phyloP scores from a whole-genome alignment of 2,888 invertebrate genomes.

The Schizaphis graminum region DNA sequence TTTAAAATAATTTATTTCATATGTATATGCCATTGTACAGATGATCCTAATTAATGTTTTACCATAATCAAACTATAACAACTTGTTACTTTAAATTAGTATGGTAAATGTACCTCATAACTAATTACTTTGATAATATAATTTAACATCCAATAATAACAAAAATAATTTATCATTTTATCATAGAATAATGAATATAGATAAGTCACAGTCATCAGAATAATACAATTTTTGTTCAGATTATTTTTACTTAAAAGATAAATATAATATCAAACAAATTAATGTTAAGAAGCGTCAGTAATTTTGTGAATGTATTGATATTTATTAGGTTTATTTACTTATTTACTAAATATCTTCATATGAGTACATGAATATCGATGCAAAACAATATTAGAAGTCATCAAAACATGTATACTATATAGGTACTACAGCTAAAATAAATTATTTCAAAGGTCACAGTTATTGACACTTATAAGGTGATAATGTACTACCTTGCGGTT shows the following conservation, averaged over 20 bases:
- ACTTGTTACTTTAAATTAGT: not conserved
- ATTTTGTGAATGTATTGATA: not conserved
- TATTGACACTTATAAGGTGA: slow-evolving; percentile 53
- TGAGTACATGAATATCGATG: not conserved
- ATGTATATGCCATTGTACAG: not conserved
- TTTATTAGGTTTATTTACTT: not conserved
- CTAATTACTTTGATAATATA: not conserved
- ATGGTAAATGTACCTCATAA: not conserved
- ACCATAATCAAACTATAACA: not conserved
- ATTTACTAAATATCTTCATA: not conserved
- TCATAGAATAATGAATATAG: not conserved
- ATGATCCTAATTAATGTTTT: not conserved
- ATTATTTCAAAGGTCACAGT: slow-evolving; percentile 50
- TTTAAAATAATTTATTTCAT: not conserved
- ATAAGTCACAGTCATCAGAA: not conserved
- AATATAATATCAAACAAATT: not conserved
- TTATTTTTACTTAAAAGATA: not conserved
- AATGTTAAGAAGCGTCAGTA: not conserved
- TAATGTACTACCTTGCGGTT: slow-evolving; percentile 15
- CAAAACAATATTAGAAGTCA: not conserved
- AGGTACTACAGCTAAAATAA: slow-evolving; percentile 33
- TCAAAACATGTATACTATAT: not conserved
- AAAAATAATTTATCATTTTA: not conserved
- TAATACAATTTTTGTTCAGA: not conserved
- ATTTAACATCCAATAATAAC: not conserved